A percentile compares a stretch with the other conserved stretches of the same genome.
These are phyloP conservation scores for Mareca penelope DNA, from an alignment of 2,797 vertebrate species.

Conservation along the genomic window DNA sequence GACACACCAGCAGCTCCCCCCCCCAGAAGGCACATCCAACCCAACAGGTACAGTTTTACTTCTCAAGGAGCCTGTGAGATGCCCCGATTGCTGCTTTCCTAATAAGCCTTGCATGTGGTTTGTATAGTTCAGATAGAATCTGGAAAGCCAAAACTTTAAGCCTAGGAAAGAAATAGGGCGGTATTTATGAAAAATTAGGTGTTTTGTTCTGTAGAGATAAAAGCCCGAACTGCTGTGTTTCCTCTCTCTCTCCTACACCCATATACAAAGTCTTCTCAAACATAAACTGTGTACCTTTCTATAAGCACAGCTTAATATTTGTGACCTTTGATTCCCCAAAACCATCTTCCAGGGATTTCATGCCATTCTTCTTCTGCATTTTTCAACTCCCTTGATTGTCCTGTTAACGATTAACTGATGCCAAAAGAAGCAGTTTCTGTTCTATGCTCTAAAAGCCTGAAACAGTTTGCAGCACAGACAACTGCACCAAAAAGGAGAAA, in stretches of 20 bases:
- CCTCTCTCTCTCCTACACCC: background rate
- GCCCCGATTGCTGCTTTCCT: background rate
- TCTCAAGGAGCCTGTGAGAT: background rate
- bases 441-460: background rate
- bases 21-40: background rate
- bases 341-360: background rate
- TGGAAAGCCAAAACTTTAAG: background rate
- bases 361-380: background rate
- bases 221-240: background rate
- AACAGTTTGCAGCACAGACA: background rate
- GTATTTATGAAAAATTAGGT: background rate
- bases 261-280: background rate
- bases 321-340: background rate
- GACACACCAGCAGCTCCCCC: background rate
- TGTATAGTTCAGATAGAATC: background rate
- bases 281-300: background rate
- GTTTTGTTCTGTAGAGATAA: background rate
- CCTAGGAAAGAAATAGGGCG: background rate
- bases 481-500: background rate
- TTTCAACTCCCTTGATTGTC: background rate
- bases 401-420: background rate
- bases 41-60: background rate
- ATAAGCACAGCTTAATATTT: background rate
- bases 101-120: background rate
- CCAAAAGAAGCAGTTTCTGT: background rate